Conservation (phyloP, 2,113 vertebrate species). For the Tyrannus savana region DNA sequence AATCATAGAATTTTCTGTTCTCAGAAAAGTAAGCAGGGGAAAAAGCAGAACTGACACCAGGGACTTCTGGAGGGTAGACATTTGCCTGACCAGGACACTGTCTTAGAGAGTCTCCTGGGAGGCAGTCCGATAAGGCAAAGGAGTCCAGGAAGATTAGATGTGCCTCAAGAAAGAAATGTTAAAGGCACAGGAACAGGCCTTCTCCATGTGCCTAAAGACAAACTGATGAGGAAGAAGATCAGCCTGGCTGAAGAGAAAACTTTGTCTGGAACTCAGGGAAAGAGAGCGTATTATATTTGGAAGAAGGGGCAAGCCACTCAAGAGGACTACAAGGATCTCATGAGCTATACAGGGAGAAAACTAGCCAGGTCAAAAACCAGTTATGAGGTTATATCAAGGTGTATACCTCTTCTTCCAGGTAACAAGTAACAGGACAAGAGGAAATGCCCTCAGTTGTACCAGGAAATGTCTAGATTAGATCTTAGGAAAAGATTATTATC, state of each 20-base stretch:
- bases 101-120: not conserved
- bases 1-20: not conserved
- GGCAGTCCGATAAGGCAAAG: not conserved
- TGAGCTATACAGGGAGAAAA: not conserved
- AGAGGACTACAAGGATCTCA: not conserved
- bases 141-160: fast-evolving
- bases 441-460: not conserved
- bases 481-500: not conserved
- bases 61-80: not conserved
- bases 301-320: not conserved
- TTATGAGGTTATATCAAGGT: not conserved
- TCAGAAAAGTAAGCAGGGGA: not conserved
- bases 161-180: not conserved
- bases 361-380: not conserved
- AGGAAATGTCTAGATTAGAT: not conserved
- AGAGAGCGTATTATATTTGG: not conserved
- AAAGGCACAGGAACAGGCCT: not conserved
- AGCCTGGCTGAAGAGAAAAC: not conserved
- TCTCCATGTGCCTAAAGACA: not conserved
- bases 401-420: not conserved
- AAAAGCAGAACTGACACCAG: not conserved
- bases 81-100: not conserved
- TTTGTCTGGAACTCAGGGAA: not conserved
- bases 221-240: not conserved
- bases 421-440: not conserved